Evolutionary conservation across 2,888 invertebrate species (phyloP).

Genomic region (Vesta saturnalis): DNA sequence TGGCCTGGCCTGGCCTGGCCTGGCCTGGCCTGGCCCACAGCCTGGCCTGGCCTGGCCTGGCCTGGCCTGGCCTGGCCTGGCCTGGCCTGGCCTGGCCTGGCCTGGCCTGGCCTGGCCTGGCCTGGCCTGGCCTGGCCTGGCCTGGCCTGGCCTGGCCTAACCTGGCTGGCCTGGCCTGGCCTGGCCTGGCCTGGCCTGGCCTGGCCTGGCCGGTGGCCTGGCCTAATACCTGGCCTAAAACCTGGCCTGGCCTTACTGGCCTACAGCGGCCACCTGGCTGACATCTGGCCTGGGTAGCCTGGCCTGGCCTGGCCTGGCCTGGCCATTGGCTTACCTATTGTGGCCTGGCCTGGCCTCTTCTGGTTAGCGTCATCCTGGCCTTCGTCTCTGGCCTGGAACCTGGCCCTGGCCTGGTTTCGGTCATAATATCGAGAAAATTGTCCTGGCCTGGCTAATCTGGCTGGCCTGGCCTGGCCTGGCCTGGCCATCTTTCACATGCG

Average conservation of each 20-base stretch:
- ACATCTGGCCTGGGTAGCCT: neutral
- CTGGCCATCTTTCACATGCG: neutral
- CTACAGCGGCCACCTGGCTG: neutral
- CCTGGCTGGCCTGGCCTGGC: neutral
- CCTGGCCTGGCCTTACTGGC: neutral
- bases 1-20: slow-evolving; percentile 3
- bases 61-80: neutral
- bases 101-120: neutral
- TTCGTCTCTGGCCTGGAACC: neutral
- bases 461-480: neutral
- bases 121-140: neutral
- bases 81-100: neutral
- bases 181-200: neutral
- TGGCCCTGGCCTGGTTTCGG: neutral
- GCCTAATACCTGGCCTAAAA: neutral
- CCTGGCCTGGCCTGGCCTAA: neutral
- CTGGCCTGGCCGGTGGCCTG: neutral
- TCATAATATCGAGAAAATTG: too few species aligned
- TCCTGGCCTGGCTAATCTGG: neutral
- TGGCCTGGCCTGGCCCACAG: neutral
- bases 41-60: neutral
- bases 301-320: neutral
- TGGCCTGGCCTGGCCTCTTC: neutral
- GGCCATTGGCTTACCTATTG: neutral
- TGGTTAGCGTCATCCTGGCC: neutral